Percentiles rank a stretch among this genome's conserved stretches.
Conservation (phyloP, 2,113 vertebrate genomes). For the Psophia crepitans region DNA sequence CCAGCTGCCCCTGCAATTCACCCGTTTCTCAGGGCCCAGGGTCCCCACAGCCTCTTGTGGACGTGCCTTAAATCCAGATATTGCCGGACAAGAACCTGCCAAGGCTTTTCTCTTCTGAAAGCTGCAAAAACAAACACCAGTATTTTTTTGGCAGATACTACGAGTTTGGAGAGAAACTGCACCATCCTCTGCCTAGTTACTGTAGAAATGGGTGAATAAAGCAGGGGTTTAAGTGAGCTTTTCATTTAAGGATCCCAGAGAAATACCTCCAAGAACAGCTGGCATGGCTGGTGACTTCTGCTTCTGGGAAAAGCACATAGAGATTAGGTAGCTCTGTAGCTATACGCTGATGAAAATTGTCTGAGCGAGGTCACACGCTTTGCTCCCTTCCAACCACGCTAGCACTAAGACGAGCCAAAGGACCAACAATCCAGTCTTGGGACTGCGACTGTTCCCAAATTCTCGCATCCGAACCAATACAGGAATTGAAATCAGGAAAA, state of each 20-base stretch:
- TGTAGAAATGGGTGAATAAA: background rate
- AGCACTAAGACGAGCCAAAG: fast-evolving
- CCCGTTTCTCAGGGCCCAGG: background rate
- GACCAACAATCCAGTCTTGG: background rate
- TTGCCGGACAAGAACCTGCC: background rate
- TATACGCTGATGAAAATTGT: background rate
- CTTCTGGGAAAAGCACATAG: background rate
- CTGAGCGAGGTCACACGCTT: fast-evolving
- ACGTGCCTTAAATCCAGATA: background rate
- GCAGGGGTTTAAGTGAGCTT: background rate
- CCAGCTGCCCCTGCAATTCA: background rate
- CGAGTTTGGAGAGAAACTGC: background rate
- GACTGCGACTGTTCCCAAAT: background rate
- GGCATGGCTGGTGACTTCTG: background rate
- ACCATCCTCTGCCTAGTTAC: background rate
- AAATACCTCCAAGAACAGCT: background rate
- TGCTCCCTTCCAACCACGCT: background rate
- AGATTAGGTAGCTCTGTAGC: background rate
- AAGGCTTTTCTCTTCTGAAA: background rate
- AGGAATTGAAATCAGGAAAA: fast-evolving
- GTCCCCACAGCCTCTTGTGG: background rate
- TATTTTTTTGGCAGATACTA: background rate
- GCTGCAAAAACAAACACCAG: background rate
- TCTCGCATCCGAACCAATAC: background rate
- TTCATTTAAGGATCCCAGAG: background rate